These are phyloP conservation scores for Narcine bancroftii DNA, from an alignment of 2,113 vertebrate genomes.

Conservation along the genomic window DNA sequence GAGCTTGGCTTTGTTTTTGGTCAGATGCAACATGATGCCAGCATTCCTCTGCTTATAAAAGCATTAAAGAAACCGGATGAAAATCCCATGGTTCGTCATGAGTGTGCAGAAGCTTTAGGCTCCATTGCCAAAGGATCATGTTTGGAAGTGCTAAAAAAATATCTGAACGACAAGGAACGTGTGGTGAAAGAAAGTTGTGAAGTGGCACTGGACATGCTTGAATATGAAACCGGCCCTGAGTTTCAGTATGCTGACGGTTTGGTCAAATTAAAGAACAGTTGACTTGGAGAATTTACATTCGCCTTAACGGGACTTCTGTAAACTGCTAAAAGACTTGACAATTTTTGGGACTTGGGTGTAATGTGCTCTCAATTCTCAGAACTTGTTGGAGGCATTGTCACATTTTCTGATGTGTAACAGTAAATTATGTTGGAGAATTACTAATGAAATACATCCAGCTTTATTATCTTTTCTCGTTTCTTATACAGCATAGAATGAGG, in stretches of 20 bases:
- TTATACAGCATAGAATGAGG: too few species aligned
- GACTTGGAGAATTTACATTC: not conserved
- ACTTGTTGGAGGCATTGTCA: not conserved
- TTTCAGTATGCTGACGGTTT: conserved; percentile 85
- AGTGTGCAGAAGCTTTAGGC: conserved; percentile 86
- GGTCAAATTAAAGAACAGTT: conserved; percentile 46
- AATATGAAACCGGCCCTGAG: conserved; percentile 61
- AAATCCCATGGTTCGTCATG: conserved; percentile 89
- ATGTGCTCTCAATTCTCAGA: not conserved
- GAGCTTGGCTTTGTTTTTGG: conserved; percentile 89
- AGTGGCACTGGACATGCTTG: conserved; percentile 86
- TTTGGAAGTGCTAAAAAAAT: conserved; percentile 59
- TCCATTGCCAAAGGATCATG: conserved; percentile 79
- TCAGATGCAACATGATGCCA: conserved; percentile 79
- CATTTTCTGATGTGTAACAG: not conserved
- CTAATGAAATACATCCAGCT: not conserved
- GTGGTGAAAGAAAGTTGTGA: conserved; percentile 92
- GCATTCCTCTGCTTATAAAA: conserved; percentile 62
- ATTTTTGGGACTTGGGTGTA: too few species aligned
- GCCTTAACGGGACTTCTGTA: not conserved
- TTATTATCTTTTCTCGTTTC: not conserved
- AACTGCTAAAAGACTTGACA: not conserved
- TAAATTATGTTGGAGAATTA: not conserved
- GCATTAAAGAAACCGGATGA: conserved; percentile 54
- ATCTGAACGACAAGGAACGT: conserved; percentile 60